phyloP scores from a whole-genome alignment of 2,797 vertebrate genomes.

The Iguana delicatissima region DNA sequence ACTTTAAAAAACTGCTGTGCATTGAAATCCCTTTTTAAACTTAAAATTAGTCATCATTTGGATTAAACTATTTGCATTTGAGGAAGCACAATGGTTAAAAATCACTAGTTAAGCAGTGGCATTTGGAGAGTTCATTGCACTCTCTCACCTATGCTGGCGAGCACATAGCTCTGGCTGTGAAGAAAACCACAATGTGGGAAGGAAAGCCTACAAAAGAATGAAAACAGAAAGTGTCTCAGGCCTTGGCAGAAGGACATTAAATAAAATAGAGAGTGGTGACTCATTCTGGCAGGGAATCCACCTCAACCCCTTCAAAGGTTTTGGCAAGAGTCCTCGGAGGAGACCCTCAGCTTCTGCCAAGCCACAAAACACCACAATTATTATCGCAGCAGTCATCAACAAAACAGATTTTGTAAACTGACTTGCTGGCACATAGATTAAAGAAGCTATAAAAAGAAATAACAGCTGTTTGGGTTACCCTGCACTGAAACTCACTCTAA shows the following conservation, averaged over 20 bases:
- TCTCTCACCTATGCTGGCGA: conserved; percentile 87
- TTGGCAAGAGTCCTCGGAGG: conserved; percentile 88
- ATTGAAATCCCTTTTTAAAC: conserved; percentile 51
- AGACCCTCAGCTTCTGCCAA: conserved; percentile 89
- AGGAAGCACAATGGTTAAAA: conserved; percentile 66
- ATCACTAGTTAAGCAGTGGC: conserved; percentile 69
- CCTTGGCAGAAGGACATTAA: conserved; percentile 89
- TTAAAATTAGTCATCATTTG: conserved; percentile 71
- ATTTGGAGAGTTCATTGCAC: conserved; percentile 75
- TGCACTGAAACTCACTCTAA: conserved; percentile 81
- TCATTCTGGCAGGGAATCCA: conserved; percentile 89
- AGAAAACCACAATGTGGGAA: conserved; percentile 87
- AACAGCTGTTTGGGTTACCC: conserved; percentile 87
- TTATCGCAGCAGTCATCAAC: conserved; percentile 88
- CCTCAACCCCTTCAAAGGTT: conserved; percentile 87
- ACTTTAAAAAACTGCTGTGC: conserved; percentile 66
- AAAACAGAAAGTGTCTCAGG: conserved; percentile 90
- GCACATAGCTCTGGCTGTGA: conserved; percentile 83
- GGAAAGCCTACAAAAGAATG: conserved; percentile 87
- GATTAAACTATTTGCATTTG: conserved; percentile 71
- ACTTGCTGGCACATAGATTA: conserved; percentile 88
- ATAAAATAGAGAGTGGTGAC: conserved; percentile 88
- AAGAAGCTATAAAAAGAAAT: conserved; percentile 87
- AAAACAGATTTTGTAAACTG: conserved; percentile 90
- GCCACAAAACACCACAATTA: conserved; percentile 88